A percentile compares a stretch with the other conserved stretches of the same genome.
phyloP scores from a whole-genome alignment of 2,113 vertebrate genomes.

The pig (Sus scrofa) region T2T-Sscrofa CM000821.6:15775501-15776000 shows the following conservation, averaged over 20 bases:
- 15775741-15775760: not conserved
- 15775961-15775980: not conserved
- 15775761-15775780: not conserved
- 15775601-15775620: constrained; percentile 85
- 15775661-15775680: not conserved
- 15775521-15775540: constrained; percentile 77
- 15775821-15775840: not conserved
- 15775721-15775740: not conserved
- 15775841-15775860: not conserved
- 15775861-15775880: not conserved
- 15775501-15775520: constrained; percentile 66
- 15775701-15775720: rapidly evolving
- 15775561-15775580: constrained; percentile 81
- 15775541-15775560: constrained; percentile 82
- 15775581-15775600: constrained; percentile 76
- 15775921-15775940: not conserved
- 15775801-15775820: not conserved
- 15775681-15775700: not conserved
- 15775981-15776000: not conserved
- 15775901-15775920: not conserved
- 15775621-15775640: constrained; percentile 55
- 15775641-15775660: not conserved
- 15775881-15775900: not conserved
- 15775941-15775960: not conserved
- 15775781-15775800: not conserved